Percentiles rank a stretch among this genome's conserved stretches.
These are phyloP conservation scores for Crocodylus rhombifer DNA, from an alignment of 2,797 vertebrate genomes.

Conservation along the genomic window DNA sequence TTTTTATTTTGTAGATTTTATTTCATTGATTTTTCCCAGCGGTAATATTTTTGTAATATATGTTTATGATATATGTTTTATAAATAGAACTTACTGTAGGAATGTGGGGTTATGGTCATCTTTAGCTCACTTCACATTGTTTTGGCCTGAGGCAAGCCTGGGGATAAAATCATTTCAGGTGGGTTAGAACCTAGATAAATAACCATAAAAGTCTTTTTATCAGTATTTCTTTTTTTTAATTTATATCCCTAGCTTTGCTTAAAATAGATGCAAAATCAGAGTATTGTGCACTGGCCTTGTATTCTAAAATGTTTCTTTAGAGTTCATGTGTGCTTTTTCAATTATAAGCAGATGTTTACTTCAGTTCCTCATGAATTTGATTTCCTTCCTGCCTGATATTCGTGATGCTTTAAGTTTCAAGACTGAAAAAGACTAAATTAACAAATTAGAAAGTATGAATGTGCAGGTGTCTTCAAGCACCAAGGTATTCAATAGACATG, in stretches of 20 bases:
- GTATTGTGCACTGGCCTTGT: neutral
- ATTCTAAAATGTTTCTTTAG: slow-evolving; percentile 46
- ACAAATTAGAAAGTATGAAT: slow-evolving; percentile 5
- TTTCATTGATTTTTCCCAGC: slow-evolving; percentile 55
- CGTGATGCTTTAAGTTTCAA: slow-evolving; percentile 50
- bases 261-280: slow-evolving; percentile 27
- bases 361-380: slow-evolving; percentile 49
- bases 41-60: slow-evolving; percentile 42
- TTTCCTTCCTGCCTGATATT: slow-evolving; percentile 37
- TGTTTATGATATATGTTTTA: slow-evolving; percentile 59
- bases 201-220: slow-evolving; percentile 38
- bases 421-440: slow-evolving; percentile 12
- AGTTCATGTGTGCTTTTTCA: slow-evolving; percentile 40
- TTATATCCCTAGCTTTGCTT: slow-evolving; percentile 41
- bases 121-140: slow-evolving; percentile 28
- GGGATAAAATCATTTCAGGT: slow-evolving; percentile 55
- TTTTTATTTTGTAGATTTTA: slow-evolving; percentile 59
- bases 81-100: slow-evolving; percentile 40
- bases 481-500: neutral
- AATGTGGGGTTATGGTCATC: neutral
- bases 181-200: slow-evolving; percentile 56
- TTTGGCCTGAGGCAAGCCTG: slow-evolving; percentile 46
- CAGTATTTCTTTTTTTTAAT: slow-evolving; percentile 29
- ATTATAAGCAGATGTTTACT: slow-evolving; percentile 65
- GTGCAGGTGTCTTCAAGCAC: neutral